phyloP scores from a whole-genome alignment of 2,888 invertebrate genomes.

The Tipula lateralis region DNA sequence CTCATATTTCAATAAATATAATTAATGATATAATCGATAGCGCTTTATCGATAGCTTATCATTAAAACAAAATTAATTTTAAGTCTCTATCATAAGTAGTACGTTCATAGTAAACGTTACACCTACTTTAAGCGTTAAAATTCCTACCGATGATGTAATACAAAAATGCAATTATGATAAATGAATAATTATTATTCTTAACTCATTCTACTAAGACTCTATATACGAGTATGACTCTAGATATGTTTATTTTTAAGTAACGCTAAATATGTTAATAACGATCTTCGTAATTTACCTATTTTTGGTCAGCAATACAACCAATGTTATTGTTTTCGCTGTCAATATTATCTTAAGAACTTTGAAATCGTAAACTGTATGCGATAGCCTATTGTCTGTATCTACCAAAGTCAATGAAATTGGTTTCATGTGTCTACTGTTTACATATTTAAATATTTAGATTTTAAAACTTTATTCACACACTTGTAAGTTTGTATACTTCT shows the following conservation, averaged over 20 bases:
- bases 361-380: neutral
- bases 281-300: neutral
- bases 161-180: neutral
- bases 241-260: neutral
- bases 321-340: neutral
- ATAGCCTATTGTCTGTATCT: neutral
- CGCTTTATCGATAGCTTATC: too few species aligned
- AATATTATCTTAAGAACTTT: neutral
- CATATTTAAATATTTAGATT: too few species aligned
- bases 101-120: too few species aligned
- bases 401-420: too few species aligned
- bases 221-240: neutral
- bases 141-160: too few species aligned
- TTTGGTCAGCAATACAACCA: too few species aligned
- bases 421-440: too few species aligned
- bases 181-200: neutral
- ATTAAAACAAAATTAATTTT: too few species aligned
- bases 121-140: too few species aligned
- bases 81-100: too few species aligned
- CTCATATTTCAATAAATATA: too few species aligned
- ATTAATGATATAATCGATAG: too few species aligned
- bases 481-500: neutral
- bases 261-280: neutral
- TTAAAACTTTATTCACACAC: neutral
- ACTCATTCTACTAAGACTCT: neutral